Percentiles rank a stretch among this genome's conserved stretches.
phyloP scores from a whole-genome alignment of 1,140 invertebrate species.

The Adelges cooleyi region DNA sequence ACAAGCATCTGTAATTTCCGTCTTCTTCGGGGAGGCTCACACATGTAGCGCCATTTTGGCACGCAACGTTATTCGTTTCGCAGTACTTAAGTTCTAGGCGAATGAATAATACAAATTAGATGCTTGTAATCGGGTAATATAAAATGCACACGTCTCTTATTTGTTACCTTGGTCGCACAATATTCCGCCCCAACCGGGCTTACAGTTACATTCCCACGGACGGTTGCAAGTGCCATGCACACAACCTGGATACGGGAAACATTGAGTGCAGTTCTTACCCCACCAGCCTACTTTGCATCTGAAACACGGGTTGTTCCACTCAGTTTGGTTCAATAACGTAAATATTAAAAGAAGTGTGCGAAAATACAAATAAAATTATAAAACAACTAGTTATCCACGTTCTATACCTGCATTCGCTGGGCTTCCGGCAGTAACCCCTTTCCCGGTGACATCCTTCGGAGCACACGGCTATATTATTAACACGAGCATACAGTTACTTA shows the following conservation, averaged over 20 bases:
- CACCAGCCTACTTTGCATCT: slow-evolving; percentile 82
- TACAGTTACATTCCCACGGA: slow-evolving; percentile 81
- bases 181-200: slow-evolving; percentile 74
- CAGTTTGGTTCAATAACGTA: too few relatives aligned
- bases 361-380: background rate
- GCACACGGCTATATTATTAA: slow-evolving; percentile 58
- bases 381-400: too few relatives aligned
- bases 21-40: slow-evolving; percentile 60
- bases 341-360: too few relatives aligned
- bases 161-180: slow-evolving; percentile 68
- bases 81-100: slow-evolving; percentile 65
- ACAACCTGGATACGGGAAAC: slow-evolving; percentile 74
- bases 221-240: slow-evolving; percentile 67
- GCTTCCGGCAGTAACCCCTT: slow-evolving; percentile 70
- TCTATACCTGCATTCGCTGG: slow-evolving; percentile 55
- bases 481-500: background rate
- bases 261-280: slow-evolving; percentile 65
- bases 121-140: background rate
- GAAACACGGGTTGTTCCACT: slow-evolving; percentile 8
- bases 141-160: background rate
- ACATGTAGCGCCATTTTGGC: slow-evolving; percentile 68
- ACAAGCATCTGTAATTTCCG: slow-evolving; percentile 56
- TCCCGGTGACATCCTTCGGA: slow-evolving; percentile 66
- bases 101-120: background rate
- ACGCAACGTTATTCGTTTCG: slow-evolving; percentile 53